These are phyloP conservation scores for Hyperoplus immaculatus DNA, from an alignment of 2,797 vertebrate species.

Conservation along the genomic window DNA sequence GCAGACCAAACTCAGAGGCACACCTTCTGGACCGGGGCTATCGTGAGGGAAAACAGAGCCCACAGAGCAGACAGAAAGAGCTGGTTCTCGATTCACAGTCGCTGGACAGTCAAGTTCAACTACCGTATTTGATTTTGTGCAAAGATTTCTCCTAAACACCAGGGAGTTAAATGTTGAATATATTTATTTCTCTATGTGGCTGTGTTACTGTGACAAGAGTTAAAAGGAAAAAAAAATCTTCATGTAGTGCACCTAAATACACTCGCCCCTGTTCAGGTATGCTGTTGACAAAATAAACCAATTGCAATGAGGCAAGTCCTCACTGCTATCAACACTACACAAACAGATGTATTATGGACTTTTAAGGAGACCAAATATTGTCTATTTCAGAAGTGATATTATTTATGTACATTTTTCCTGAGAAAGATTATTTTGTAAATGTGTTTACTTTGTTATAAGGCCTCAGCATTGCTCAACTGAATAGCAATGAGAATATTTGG, in stretches of 20 bases:
- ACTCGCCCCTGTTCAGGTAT: background rate
- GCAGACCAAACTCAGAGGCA: conserved; percentile 72
- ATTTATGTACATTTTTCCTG: background rate
- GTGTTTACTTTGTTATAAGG: conserved; percentile 25
- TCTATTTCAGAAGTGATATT: conserved; percentile 3
- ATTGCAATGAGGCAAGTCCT: background rate
- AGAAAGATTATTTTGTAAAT: conserved; percentile 1
- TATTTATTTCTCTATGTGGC: conserved; percentile 34
- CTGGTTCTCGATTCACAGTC: conserved; percentile 49
- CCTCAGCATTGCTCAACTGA: conserved; percentile 4
- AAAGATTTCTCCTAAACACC: conserved; percentile 45
- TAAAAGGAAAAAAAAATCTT: background rate
- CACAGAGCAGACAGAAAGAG: conserved; percentile 35
- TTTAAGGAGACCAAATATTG: conserved; percentile 21
- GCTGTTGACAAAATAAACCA: background rate
- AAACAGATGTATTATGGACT: background rate
- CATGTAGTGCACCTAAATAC: conserved; percentile 8
- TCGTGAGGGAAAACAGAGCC: conserved; percentile 33
- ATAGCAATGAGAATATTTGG: conserved; percentile 1
- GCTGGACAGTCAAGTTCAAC: conserved; percentile 44
- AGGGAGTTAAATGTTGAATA: conserved; percentile 23
- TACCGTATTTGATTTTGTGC: conserved; percentile 36
- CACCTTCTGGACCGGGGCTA: conserved; percentile 42
- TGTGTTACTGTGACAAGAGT: conserved; percentile 22
- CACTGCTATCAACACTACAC: background rate